phyloP scores from a whole-genome alignment of 1,140 invertebrate genomes.

The Zeugodacus cucurbitae region DNA sequence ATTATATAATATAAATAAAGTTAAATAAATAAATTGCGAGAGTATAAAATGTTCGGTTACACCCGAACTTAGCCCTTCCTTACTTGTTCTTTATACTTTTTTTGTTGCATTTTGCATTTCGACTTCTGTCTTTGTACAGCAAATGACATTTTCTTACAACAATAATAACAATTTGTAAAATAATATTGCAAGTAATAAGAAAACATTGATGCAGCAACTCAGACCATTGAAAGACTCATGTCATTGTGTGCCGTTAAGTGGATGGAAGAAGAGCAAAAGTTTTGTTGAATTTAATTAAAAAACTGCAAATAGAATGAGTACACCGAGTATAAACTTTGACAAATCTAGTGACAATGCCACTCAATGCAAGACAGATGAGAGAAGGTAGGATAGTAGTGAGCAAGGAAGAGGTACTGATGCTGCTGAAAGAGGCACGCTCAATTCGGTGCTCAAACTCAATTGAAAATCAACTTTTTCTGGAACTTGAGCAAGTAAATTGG shows the following conservation, averaged over 20 bases:
- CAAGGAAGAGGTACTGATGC: not conserved
- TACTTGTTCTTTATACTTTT: not conserved
- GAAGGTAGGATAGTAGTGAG: not conserved
- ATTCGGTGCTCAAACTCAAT: not conserved
- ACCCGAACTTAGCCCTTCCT: too few relatives aligned
- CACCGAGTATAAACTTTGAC: not conserved
- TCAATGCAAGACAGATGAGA: not conserved
- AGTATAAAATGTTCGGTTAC: too few relatives aligned
- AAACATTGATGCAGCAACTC: not conserved
- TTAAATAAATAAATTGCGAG: too few relatives aligned
- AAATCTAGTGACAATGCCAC: not conserved
- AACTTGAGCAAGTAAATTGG: not conserved
- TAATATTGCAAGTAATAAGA: not conserved
- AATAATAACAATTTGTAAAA: not conserved
- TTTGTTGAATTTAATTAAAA: constrained; percentile 36
- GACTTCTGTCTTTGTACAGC: not conserved
- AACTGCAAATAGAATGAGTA: not conserved
- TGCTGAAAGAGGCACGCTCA: not conserved
- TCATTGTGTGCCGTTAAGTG: not conserved
- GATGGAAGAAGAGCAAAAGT: not conserved
- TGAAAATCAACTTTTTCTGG: not conserved
- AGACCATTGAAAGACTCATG: not conserved
- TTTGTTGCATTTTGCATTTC: not conserved
- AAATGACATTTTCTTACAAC: not conserved
- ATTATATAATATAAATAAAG: too few relatives aligned